phyloP scores from a whole-genome alignment of 2,888 invertebrate species.

The Hirtodrosophila confusa region DNA sequence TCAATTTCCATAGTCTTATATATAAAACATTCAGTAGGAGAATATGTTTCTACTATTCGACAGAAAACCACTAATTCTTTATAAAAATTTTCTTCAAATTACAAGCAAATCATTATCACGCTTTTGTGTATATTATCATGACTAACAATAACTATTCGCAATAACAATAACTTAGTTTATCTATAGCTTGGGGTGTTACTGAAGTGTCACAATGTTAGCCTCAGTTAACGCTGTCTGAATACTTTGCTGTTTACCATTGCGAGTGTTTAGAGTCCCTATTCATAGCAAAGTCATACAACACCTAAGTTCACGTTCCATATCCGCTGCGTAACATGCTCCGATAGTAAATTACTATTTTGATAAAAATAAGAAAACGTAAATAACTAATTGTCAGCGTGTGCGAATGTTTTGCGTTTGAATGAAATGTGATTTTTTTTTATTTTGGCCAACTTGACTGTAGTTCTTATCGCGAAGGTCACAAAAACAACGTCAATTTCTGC shows the following conservation, averaged over 20 bases:
- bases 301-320: conserved; percentile 13
- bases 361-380: conserved; percentile 4
- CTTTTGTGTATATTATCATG: conserved; percentile 4
- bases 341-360: conserved; percentile 16
- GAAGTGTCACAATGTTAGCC: background rate
- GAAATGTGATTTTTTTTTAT: background rate
- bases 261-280: conserved; percentile 1
- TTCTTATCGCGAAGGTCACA: conserved; percentile 22
- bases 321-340: conserved; percentile 1
- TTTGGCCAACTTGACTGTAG: background rate
- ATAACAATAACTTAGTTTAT: conserved; percentile 12
- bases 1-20: too few relatives aligned
- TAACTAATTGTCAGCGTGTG: conserved; percentile 14
- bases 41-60: too few relatives aligned
- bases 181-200: background rate
- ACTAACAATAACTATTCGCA: background rate
- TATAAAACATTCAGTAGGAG: too few relatives aligned
- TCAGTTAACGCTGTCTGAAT: background rate
- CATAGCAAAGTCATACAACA: conserved; percentile 21
- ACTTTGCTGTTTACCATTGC: background rate
- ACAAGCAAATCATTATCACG: conserved; percentile 2
- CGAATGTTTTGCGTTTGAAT: conserved; percentile 2
- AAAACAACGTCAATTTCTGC: conserved; percentile 1
- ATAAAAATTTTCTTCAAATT: background rate
- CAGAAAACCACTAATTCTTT: too few relatives aligned